Evolutionary conservation across 1,140 invertebrate genomes (phyloP).

Genomic region (Listronotus bonariensis): DNA sequence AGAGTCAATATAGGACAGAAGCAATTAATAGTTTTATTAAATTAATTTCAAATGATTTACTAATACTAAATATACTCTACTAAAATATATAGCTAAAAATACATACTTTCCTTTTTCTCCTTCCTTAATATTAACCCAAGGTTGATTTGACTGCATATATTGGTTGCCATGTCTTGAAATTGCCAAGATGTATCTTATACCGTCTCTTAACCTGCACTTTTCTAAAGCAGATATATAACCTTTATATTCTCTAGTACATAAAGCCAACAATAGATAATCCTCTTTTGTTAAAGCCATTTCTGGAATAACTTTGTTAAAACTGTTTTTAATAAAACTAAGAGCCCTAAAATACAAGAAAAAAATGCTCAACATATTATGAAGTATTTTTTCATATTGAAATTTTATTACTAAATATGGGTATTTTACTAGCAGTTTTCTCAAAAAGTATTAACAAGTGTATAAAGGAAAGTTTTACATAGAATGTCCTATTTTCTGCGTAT

Average conservation of each 20-base stretch:
- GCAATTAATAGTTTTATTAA: too few relatives aligned
- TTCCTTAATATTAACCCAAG: constrained; percentile 94
- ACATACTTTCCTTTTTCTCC: constrained; percentile 74
- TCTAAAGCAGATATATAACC: constrained; percentile 83
- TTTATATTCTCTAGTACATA: constrained; percentile 81
- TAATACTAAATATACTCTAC: too few relatives aligned
- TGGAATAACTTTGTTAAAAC: constrained; percentile 80
- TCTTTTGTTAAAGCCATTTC: constrained; percentile 68
- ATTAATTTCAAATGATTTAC: too few relatives aligned
- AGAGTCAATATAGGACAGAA: too few relatives aligned
- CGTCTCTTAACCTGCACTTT: constrained; percentile 83
- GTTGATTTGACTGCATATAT: constrained; percentile 92
- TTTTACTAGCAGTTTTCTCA: too few relatives aligned
- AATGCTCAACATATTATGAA: too few relatives aligned
- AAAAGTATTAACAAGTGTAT: too few relatives aligned
- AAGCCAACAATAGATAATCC: constrained; percentile 78
- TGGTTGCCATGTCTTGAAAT: constrained; percentile 95
- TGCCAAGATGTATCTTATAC: constrained; percentile 80
- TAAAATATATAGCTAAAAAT: not conserved
- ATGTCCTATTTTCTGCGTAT: too few relatives aligned
- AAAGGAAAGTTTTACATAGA: too few relatives aligned
- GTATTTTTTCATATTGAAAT: too few relatives aligned
- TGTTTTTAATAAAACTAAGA: constrained; percentile 86
- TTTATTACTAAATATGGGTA: too few relatives aligned
- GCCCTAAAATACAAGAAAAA: constrained; percentile 62